Evolutionary conservation across 2,888 invertebrate species (phyloP).

Genomic region (Andrena praecox): DNA sequence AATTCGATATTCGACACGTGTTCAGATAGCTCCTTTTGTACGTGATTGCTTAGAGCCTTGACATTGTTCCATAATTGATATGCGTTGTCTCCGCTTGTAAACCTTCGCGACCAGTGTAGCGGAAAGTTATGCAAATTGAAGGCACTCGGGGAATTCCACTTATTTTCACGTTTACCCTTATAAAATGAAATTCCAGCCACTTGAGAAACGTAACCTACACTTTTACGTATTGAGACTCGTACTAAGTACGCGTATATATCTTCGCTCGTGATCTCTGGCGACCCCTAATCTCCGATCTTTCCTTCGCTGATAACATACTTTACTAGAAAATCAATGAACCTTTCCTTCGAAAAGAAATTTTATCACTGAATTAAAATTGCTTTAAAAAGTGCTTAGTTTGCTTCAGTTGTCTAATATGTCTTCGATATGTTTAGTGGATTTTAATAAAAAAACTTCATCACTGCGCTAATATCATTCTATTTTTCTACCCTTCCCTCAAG

Average conservation of each 20-base stretch:
- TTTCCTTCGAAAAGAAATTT: too few species aligned
- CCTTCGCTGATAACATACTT: background rate
- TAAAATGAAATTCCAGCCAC: slow-evolving; percentile 73
- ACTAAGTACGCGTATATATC: too few species aligned
- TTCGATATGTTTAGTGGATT: too few species aligned
- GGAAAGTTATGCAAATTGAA: slow-evolving; percentile 76
- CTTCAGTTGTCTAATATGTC: too few species aligned
- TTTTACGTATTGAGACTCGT: slow-evolving; percentile 36
- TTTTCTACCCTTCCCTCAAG: too few species aligned
- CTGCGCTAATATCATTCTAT: too few species aligned
- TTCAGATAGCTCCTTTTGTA: background rate
- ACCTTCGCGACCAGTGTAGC: slow-evolving; percentile 32
- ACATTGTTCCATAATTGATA: slow-evolving; percentile 17
- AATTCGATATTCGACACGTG: too few species aligned
- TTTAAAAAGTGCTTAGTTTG: too few species aligned
- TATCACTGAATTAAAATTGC: too few species aligned
- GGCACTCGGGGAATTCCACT: slow-evolving; percentile 71
- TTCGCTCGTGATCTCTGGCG: slow-evolving; percentile 30
- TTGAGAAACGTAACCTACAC: slow-evolving; percentile 54
- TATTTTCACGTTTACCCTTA: slow-evolving; percentile 68
- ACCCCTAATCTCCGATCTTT: background rate
- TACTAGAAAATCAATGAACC: too few species aligned
- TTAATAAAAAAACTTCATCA: too few species aligned
- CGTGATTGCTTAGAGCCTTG: slow-evolving; percentile 4
- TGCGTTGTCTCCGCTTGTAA: slow-evolving; percentile 30